A percentile compares a stretch with the other conserved stretches of the same genome.
phyloP scores from a whole-genome alignment of 2,797 vertebrate species.

The Tolypeutes matacus region DNA sequence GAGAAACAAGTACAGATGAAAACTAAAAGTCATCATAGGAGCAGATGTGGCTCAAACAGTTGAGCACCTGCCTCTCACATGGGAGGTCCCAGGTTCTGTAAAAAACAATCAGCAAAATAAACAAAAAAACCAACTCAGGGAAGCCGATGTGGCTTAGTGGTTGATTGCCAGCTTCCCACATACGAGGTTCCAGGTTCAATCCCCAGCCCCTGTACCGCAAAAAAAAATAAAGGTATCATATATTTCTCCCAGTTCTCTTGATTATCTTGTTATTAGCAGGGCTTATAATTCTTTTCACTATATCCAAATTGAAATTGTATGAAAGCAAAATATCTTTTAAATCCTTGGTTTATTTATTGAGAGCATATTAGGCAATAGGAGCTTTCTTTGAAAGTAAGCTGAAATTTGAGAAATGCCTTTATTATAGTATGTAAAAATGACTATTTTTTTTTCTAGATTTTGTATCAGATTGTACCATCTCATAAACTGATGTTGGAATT shows the following conservation, averaged over 20 bases:
- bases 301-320: not conserved
- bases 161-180: no score
- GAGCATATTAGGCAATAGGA: not conserved
- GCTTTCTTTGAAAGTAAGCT: slow-evolving; percentile 43
- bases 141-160: no score
- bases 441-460: slow-evolving; percentile 87
- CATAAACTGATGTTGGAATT: slow-evolving; percentile 96
- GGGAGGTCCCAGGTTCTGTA: no score
- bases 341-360: slow-evolving; percentile 28
- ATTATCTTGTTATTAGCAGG: not conserved
- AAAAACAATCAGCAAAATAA: no score
- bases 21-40: not conserved
- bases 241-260: not conserved
- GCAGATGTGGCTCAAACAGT: no score
- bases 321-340: slow-evolving; percentile 19
- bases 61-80: no score
- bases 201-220: no score
- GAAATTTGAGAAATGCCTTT: slow-evolving; percentile 49
- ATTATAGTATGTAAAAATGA: not conserved
- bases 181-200: no score
- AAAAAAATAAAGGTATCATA: not conserved
- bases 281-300: not conserved
- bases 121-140: no score
- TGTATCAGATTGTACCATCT: slow-evolving; percentile 92
- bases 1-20: not conserved